Evolutionary conservation across 2,797 vertebrate genomes (phyloP).

Genomic region (Microcaecilia unicolor): DNA sequence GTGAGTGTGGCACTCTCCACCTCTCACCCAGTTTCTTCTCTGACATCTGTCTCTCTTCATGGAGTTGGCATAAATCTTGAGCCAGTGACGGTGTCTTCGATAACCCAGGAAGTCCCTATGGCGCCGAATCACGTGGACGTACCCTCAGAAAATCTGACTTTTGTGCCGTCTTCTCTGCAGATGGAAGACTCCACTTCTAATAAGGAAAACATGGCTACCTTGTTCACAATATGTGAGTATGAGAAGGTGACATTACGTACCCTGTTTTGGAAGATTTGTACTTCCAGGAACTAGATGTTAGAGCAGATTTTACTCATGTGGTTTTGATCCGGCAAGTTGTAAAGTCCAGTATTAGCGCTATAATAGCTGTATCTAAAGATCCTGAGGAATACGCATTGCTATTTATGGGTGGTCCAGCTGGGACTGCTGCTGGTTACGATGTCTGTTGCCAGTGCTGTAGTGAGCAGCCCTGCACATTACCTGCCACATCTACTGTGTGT

Average conservation of each 20-base stretch:
- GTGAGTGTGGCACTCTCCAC: slow-evolving; percentile 89
- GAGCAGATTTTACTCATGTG: no score
- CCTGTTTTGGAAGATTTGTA: no score
- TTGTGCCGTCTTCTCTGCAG: slow-evolving; percentile 83
- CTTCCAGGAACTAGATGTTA: no score
- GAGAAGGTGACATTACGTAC: neutral
- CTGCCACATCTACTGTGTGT: no score
- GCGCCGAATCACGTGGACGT: slow-evolving; percentile 64
- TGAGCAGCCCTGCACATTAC: no score
- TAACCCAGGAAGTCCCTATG: slow-evolving; percentile 85
- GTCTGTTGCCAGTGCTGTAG: no score
- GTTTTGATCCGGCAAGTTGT: no score
- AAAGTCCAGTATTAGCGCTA: no score
- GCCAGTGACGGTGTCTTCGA: slow-evolving; percentile 83
- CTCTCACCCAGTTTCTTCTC: slow-evolving; percentile 72
- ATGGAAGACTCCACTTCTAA: slow-evolving; percentile 87
- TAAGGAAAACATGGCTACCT: slow-evolving; percentile 89
- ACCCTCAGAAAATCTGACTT: slow-evolving; percentile 79
- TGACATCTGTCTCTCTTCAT: slow-evolving; percentile 84
- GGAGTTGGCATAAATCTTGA: slow-evolving; percentile 86
- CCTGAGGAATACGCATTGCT: no score
- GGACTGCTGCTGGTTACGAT: no score
- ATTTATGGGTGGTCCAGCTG: no score
- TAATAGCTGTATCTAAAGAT: no score
- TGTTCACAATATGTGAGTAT: slow-evolving; percentile 89